Base-by-base conservation (phyloP, 2,888 invertebrate genomes). In the Escarpia spicata region DNA sequence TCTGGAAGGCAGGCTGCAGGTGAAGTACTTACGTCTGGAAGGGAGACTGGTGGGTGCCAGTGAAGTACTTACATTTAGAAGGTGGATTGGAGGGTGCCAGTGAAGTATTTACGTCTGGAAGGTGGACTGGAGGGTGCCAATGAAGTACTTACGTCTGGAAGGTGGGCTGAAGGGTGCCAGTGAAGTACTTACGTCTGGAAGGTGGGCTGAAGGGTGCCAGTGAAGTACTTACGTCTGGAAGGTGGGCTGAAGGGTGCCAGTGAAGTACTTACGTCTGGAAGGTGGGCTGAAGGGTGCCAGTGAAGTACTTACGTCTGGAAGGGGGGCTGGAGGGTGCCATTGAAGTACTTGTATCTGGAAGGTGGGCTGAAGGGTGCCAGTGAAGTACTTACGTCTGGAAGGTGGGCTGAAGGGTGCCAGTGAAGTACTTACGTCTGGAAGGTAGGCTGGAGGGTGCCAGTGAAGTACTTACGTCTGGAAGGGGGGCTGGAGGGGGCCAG, bases 181-280 rank as follows among this genome's bases (percentile, higher is more conserved):
- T 58, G 89, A 52, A 4, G 37, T 45, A 94, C 94, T 93, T 93
- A 96, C 96, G 93, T 93, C 93, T 93, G 94, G 93, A 96, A 93
- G n/a, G 92, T 94, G 15, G 95, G 95, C 58, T 93, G 90, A n/a
- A 96, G 94, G 10, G 93, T 93, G 8, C 93, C 92, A 15, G 93
- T 93, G 93, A 94, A 96, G 93, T 52, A 45, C 45, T 45, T 9
- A 45, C 9, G 45, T 45, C 9, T 45, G 90, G 3, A 90, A 37
- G 37, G 10, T 3, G 90, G 90, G 90, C 37, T 9, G 10, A 3
- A 90, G 90, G 9, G n/a, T n/a, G n/a, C n/a, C n/a, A n/a, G n/a
- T 37, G 10, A 8, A 90, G 90, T 90, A 90, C 31, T 37, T 8
- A 37, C 8, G 90, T 90, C 8, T 37, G 90, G 3, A 37, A 37